These are phyloP conservation scores for Drosophila falleni DNA, from an alignment of 2,888 invertebrate genomes.

Conservation along the genomic window DNA sequence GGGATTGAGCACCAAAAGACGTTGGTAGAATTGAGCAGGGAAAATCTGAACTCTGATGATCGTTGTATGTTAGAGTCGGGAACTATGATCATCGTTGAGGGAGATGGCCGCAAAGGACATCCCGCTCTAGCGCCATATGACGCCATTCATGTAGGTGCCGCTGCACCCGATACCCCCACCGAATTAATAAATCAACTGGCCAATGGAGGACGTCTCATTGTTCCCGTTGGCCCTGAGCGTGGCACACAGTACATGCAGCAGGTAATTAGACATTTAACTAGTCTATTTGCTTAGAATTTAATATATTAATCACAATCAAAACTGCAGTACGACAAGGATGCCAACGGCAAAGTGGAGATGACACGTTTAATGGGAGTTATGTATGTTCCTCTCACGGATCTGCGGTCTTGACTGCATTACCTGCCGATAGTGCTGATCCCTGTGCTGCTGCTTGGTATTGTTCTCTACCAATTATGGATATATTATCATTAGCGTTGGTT, in stretches of 20 bases:
- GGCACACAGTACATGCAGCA: constrained; percentile 94
- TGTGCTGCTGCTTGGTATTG: constrained; percentile 64
- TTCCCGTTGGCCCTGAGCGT: constrained; percentile 95
- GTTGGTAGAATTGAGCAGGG: constrained; percentile 90
- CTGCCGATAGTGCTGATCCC: constrained; percentile 61
- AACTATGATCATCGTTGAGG: constrained; percentile 90
- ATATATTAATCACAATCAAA: background rate
- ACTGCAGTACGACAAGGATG: constrained; percentile 92
- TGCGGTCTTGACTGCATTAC: constrained; percentile 85
- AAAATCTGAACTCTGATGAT: constrained; percentile 92
- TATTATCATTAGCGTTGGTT: constrained; percentile 38
- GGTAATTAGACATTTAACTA: constrained; percentile 79
- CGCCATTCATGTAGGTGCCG: constrained; percentile 97
- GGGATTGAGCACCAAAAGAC: constrained; percentile 97
- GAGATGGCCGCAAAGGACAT: constrained; percentile 95
- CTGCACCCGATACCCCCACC: constrained; percentile 91
- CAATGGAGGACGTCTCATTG: constrained; percentile 93
- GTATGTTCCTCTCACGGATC: constrained; percentile 98
- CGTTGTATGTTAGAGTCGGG: constrained; percentile 89
- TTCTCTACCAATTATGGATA: constrained; percentile 66
- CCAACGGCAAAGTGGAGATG: constrained; percentile 91
- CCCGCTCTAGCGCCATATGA: constrained; percentile 92
- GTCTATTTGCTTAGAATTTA: background rate
- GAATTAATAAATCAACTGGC: constrained; percentile 87
- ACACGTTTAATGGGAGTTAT: constrained; percentile 97